Conservation (phyloP, 2,113 vertebrate genomes). For the Vicugna pacos region DNA sequence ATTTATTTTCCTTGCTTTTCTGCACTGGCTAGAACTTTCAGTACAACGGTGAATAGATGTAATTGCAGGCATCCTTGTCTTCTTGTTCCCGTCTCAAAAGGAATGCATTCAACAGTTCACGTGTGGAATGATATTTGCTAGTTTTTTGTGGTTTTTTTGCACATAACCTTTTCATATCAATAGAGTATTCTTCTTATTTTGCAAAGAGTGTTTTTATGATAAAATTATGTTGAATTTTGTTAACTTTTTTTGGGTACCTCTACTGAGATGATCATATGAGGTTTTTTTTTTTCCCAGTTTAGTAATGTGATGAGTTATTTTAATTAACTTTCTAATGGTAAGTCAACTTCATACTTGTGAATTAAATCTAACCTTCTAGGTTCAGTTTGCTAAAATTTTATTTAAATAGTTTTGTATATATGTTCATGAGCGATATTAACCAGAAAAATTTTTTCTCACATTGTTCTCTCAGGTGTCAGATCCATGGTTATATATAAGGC, state of each 20-base stretch:
- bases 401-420: not conserved
- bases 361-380: conserved; percentile 11
- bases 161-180: not conserved
- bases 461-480: conserved; percentile 13
- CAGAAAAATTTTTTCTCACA: not conserved
- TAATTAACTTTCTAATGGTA: conserved; percentile 48
- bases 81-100: conserved; percentile 6
- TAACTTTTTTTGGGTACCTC: conserved; percentile 14
- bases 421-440: not conserved
- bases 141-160: not conserved
- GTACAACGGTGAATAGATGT: not conserved
- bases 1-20: conserved; percentile 18
- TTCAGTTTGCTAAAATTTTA: conserved; percentile 14
- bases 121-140: not conserved
- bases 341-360: not conserved
- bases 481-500: not conserved
- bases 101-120: not conserved
- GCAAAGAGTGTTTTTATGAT: conserved; percentile 6
- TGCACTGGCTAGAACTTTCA: not conserved
- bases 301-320: not conserved
- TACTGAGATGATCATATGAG: not conserved
- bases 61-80: not conserved
- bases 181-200: conserved; percentile 4
- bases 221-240: conserved; percentile 16
- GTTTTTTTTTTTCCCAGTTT: not conserved